A percentile compares a stretch with the other conserved stretches of the same genome.
Evolutionary conservation across 2,888 invertebrate species (phyloP).

Genomic region (Papilio gigon): DNA sequence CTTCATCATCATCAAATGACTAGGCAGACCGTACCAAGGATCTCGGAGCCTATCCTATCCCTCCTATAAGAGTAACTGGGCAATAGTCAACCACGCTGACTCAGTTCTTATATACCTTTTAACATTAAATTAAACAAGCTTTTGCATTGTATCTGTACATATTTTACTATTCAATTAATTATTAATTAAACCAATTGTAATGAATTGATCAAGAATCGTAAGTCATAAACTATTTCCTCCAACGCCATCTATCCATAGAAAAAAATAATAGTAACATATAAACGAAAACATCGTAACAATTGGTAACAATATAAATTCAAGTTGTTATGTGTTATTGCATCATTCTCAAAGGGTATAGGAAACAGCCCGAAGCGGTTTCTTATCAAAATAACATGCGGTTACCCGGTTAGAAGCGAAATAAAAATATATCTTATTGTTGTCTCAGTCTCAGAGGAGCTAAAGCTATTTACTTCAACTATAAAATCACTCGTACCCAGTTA

Average conservation of each 20-base stretch:
- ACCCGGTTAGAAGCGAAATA: conserved; percentile 23
- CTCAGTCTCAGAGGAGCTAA: conserved; percentile 27
- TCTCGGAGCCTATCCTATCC: too few relatives aligned
- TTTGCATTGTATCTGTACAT: too few relatives aligned
- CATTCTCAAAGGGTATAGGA: conserved; percentile 17
- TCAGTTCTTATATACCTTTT: too few relatives aligned
- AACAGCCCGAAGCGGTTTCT: conserved; percentile 18
- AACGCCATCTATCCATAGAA: background rate
- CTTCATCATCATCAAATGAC: too few relatives aligned
- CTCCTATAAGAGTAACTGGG: too few relatives aligned
- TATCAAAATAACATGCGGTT: conserved; percentile 33
- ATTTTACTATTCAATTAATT: too few relatives aligned
- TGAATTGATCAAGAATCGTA: background rate
- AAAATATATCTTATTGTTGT: conserved; percentile 29
- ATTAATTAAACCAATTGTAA: too few relatives aligned
- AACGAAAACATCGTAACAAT: background rate
- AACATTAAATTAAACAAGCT: too few relatives aligned
- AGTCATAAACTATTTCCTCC: background rate
- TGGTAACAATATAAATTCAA: conserved; percentile 6
- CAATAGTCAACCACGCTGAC: too few relatives aligned
- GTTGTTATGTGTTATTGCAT: conserved; percentile 14
- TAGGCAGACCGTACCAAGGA: too few relatives aligned
- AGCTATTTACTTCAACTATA: conserved; percentile 34
- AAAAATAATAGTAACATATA: background rate
- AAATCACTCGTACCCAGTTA: conserved; percentile 28